phyloP scores from a whole-genome alignment of 2,888 invertebrate species.

The Crepidodera aurea region DNA sequence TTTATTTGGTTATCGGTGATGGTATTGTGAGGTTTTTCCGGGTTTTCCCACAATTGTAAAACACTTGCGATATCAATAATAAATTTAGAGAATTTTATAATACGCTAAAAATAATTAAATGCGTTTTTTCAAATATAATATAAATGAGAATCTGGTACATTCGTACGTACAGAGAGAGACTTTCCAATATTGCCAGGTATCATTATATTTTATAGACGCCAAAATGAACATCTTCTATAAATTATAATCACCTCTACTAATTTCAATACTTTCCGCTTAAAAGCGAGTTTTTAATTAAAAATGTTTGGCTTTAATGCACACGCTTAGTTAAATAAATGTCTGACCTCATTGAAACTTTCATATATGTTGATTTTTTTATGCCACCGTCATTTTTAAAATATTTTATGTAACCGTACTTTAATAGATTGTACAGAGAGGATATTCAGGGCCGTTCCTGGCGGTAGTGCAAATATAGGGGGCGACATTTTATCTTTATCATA shows the following conservation, averaged over 20 bases:
- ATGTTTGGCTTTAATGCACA: constrained; percentile 8
- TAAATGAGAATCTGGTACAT: neutral
- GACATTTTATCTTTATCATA: too few relatives aligned
- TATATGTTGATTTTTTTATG: constrained; percentile 20
- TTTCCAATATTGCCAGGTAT: constrained; percentile 12
- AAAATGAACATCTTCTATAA: constrained; percentile 22
- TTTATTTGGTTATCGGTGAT: too few relatives aligned
- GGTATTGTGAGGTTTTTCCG: too few relatives aligned
- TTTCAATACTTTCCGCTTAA: constrained; percentile 22
- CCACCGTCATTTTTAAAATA: constrained; percentile 2
- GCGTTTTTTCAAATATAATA: neutral
- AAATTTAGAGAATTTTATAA: too few relatives aligned
- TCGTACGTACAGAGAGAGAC: neutral
- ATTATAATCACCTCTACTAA: constrained; percentile 22
- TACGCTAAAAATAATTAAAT: neutral
- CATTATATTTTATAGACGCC: constrained; percentile 19
- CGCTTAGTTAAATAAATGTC: constrained; percentile 25
- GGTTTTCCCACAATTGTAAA: too few relatives aligned
- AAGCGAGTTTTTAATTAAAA: constrained; percentile 25
- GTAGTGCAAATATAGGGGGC: too few relatives aligned
- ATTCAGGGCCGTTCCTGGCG: too few relatives aligned
- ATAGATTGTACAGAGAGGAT: neutral
- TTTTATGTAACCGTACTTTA: constrained; percentile 9
- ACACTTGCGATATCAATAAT: too few relatives aligned
- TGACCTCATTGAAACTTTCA: constrained; percentile 25